phyloP scores from a whole-genome alignment of 2,888 invertebrate genomes.

The Spisula solida region DNA sequence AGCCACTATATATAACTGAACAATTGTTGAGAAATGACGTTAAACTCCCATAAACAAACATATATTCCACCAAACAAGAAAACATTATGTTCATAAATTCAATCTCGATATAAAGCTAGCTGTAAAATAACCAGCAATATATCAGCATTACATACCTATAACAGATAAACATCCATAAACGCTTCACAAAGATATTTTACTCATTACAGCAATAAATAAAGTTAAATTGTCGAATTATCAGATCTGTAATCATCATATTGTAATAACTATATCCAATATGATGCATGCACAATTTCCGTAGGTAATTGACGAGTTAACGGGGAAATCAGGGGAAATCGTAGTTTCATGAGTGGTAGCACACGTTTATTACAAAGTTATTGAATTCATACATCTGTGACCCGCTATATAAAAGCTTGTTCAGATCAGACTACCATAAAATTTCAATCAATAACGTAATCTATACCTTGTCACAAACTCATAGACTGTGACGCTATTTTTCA shows the following conservation, averaged over 20 bases:
- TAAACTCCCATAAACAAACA: no score
- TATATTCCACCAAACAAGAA: no score
- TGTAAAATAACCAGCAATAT: neutral
- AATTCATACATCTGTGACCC: slow-evolving; percentile 38
- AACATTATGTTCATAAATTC: neutral
- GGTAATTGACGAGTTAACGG: neutral
- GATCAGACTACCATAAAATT: slow-evolving; percentile 41
- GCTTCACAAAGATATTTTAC: neutral
- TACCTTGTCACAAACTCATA: slow-evolving; percentile 32
- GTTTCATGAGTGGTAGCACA: neutral
- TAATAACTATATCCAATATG: neutral
- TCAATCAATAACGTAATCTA: slow-evolving; percentile 45
- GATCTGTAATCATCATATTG: neutral
- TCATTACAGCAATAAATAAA: neutral
- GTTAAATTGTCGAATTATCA: neutral
- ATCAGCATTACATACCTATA: neutral
- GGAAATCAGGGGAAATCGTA: neutral
- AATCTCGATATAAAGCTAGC: neutral
- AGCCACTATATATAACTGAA: no score
- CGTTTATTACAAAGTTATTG: slow-evolving; percentile 10
- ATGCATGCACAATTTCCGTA: neutral
- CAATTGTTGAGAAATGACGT: no score
- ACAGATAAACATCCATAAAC: neutral
- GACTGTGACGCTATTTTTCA: slow-evolving; percentile 31
- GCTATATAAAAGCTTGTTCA: neutral